These are phyloP conservation scores for Girardinus metallicus DNA, from an alignment of 2,797 vertebrate genomes.

Conservation along the genomic window DNA sequence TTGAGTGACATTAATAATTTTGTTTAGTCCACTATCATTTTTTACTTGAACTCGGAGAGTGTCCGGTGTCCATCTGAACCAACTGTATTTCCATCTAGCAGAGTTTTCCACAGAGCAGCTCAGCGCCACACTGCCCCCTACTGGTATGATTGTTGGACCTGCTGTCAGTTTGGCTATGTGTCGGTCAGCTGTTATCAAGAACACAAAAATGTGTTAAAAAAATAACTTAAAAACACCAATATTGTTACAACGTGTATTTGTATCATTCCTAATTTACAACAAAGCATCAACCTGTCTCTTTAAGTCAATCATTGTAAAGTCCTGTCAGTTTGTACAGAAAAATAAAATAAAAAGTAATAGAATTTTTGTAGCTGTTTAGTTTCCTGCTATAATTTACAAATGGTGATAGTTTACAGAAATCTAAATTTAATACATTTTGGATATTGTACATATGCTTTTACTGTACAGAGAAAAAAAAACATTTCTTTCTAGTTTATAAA, in stretches of 20 bases:
- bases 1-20: not conserved
- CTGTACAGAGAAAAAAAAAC: not conserved
- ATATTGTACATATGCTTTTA: not conserved
- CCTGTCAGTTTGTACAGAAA: not conserved
- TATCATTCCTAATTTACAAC: not conserved
- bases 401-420: not conserved
- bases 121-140: slow-evolving; percentile 2
- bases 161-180: not conserved
- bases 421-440: not conserved
- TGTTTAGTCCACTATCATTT: not conserved
- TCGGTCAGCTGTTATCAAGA: not conserved
- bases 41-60: fast-evolving
- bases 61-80: not conserved
- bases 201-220: not conserved
- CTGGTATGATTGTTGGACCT: slow-evolving; percentile 1
- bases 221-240: not conserved
- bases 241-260: not conserved
- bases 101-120: slow-evolving; percentile 9
- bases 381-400: not conserved
- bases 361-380: not conserved
- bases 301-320: not conserved
- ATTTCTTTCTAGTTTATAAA: not conserved
- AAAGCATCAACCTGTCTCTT: not conserved
- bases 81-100: not conserved
- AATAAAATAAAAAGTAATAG: not conserved